phyloP scores from a whole-genome alignment of 2,797 vertebrate genomes.

The Pithecia hirsuta region DNA sequence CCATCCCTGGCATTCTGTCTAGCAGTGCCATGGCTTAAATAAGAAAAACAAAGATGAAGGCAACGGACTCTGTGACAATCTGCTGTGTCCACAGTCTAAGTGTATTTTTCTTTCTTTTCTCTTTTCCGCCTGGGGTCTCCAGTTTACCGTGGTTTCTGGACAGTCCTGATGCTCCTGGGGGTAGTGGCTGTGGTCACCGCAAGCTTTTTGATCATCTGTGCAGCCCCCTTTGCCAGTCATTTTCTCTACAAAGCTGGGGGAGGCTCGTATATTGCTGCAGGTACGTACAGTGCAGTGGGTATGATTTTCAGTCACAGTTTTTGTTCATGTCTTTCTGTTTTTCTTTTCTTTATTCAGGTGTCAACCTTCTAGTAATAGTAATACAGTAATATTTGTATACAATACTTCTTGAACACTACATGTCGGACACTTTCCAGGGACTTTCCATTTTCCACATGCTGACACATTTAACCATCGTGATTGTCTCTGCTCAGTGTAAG shows the following conservation, averaged over 20 bases:
- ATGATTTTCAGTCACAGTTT: rapidly evolving
- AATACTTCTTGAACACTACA: not conserved
- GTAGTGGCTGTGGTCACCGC: conserved; percentile 89
- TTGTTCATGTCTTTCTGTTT: not conserved
- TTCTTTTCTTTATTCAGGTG: not conserved
- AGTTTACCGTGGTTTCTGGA: conserved; percentile 99
- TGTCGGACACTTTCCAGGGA: not conserved
- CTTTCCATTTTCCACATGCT: not conserved
- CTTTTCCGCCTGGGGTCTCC: conserved; percentile 58
- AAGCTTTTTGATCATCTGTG: conserved; percentile 96
- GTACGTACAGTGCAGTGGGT: conserved; percentile 81
- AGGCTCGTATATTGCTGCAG: conserved; percentile 91
- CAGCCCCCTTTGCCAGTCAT: conserved; percentile 94
- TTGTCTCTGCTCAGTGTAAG: not conserved
- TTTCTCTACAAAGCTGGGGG: conserved; percentile 95
- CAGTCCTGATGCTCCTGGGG: conserved; percentile 94
- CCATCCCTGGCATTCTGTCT: not conserved
- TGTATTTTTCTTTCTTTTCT: not conserved
- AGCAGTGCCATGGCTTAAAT: conserved; percentile 28
- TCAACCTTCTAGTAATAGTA: not conserved
- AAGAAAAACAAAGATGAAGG: conserved; percentile 26
- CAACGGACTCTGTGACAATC: not conserved
- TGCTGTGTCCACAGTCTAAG: conserved; percentile 47
- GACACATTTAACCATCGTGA: not conserved
- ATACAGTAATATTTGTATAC: not conserved